Percentiles rank a stretch among this genome's conserved stretches.
Conservation (phyloP, 2,888 invertebrate genomes). For the Aphodius granarius region DNA sequence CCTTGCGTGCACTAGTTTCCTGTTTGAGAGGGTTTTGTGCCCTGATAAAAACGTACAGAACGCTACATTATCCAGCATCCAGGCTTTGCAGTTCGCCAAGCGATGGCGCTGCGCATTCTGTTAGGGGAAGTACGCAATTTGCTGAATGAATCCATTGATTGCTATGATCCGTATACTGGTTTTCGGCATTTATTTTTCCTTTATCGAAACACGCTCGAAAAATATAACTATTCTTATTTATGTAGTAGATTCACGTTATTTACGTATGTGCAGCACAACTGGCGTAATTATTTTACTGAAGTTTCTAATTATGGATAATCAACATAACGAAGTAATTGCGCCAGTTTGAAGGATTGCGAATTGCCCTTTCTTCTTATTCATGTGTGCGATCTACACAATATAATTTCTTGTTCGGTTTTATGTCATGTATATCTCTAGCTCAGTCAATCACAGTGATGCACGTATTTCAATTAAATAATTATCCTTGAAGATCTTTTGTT, state of each 20-base stretch:
- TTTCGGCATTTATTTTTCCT: constrained; percentile 1
- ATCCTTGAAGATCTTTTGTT: constrained; percentile 23
- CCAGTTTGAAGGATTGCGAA: not conserved
- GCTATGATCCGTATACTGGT: constrained; percentile 9
- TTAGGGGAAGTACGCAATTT: not conserved
- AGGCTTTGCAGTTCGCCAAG: not conserved
- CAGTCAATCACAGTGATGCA: constrained; percentile 23
- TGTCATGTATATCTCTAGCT: not conserved
- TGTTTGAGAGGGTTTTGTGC: not conserved
- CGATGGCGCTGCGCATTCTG: not conserved
- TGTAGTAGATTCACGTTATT: constrained; percentile 2
- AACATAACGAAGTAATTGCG: constrained; percentile 10
- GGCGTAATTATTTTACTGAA: constrained; percentile 6
- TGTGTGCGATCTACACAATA: constrained; percentile 1
- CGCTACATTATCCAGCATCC: not conserved
- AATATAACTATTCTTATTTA: constrained; percentile 12
- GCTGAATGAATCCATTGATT: not conserved
- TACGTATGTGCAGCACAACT: constrained; percentile 5
- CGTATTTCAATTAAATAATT: not conserved
- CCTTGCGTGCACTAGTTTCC: not conserved
- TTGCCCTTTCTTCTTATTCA: not conserved
- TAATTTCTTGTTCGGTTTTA: not conserved
- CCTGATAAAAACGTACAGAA: not conserved
- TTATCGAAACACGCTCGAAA: constrained; percentile 9
- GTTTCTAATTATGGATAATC: constrained; percentile 3